Evolutionary conservation across 2,113 vertebrate genomes (phyloP).

Genomic region (Prolemur simus): DNA sequence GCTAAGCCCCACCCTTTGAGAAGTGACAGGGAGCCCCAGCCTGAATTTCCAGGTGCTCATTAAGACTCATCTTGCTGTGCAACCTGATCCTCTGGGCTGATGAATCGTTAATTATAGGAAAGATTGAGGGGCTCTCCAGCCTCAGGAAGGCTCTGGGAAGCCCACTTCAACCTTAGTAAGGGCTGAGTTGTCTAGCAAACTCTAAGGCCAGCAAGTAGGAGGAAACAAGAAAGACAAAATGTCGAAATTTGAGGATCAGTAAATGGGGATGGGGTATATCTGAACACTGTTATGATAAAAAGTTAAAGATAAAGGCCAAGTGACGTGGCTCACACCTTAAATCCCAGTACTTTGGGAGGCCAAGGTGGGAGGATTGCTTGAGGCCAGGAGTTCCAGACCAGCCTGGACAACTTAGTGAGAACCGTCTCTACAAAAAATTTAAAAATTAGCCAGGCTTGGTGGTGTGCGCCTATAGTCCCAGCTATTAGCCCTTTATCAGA

Average conservation of each 20-base stretch:
- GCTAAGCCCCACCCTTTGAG: not conserved
- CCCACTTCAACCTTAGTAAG: not conserved
- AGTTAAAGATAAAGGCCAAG: not conserved
- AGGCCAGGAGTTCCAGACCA: too few relatives aligned
- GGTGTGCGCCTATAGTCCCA: too few relatives aligned
- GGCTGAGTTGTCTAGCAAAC: not conserved
- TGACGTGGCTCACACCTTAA: too few relatives aligned
- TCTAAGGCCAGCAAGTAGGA: not conserved
- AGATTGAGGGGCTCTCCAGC: not conserved
- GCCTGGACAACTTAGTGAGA: too few relatives aligned
- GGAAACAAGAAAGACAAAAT: not conserved
- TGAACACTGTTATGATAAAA: not conserved
- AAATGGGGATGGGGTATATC: not conserved
- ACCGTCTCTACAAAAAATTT: too few relatives aligned
- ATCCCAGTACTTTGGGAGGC: too few relatives aligned
- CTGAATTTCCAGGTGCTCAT: slow-evolving; percentile 67
- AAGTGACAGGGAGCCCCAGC: slow-evolving; percentile 48
- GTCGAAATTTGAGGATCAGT: not conserved
- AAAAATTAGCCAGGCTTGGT: too few relatives aligned
- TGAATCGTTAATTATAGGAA: slow-evolving; percentile 17
- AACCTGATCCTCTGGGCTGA: slow-evolving; percentile 47
- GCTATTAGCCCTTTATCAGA: too few relatives aligned
- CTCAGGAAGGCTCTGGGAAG: not conserved
- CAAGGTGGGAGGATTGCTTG: too few relatives aligned
- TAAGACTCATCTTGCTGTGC: slow-evolving; percentile 21